A percentile compares a stretch with the other conserved stretches of the same genome.
Conservation (phyloP, 2,797 vertebrate species). For the Saxicola maurus region DNA sequence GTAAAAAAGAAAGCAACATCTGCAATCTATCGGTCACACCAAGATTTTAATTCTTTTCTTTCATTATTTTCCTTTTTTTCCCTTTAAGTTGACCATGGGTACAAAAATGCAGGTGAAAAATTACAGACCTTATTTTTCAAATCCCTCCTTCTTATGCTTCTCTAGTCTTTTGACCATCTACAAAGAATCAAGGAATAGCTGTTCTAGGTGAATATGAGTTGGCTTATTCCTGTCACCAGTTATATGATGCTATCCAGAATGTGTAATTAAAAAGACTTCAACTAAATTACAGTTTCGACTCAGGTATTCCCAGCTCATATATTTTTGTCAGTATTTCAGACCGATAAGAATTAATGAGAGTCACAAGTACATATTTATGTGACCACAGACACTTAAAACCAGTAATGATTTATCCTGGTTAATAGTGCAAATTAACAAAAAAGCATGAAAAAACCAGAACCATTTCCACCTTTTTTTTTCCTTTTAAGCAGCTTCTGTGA, state of each 20-base stretch:
- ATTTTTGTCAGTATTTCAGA: conserved; percentile 58
- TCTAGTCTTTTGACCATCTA: not conserved
- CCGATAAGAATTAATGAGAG: conserved; percentile 58
- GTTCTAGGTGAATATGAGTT: conserved; percentile 49
- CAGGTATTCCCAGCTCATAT: conserved; percentile 61
- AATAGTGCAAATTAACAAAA: conserved; percentile 51
- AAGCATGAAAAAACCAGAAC: not conserved
- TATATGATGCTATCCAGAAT: conserved; percentile 59
- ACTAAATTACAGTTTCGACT: conserved; percentile 55
- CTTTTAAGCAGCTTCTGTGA: not conserved
- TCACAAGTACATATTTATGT: conserved; percentile 38
- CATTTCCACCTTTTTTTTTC: not conserved
- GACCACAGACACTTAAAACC: conserved; percentile 33
- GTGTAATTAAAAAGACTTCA: conserved; percentile 52
- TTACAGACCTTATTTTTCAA: conserved; percentile 42
- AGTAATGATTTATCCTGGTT: conserved; percentile 54
- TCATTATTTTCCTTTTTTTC: not conserved
- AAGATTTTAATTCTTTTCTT: conserved; percentile 46
- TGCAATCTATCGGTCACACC: conserved; percentile 49
- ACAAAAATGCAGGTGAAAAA: conserved; percentile 43
- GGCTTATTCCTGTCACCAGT: conserved; percentile 61
- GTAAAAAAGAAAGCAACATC: conserved; percentile 2
- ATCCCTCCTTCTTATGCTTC: conserved; percentile 21
- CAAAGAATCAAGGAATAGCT: conserved; percentile 35
- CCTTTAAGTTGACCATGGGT: not conserved